These are phyloP conservation scores for Oscheius sp. DNA, from an alignment of 2,888 invertebrate species.

Conservation along the genomic window DNA sequence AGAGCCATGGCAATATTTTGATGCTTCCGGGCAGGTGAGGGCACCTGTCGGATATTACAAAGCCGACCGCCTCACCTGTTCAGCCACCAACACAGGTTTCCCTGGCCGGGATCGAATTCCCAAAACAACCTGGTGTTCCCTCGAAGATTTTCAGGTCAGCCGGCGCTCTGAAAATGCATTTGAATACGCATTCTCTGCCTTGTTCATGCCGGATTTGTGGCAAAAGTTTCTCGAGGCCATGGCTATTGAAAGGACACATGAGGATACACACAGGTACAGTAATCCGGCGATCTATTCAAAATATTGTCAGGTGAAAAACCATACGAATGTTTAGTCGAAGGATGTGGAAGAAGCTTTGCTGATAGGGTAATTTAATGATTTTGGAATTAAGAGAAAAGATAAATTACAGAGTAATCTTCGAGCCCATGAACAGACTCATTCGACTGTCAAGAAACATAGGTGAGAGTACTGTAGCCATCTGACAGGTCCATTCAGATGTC, in stretches of 20 bases:
- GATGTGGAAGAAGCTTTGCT: conserved; percentile 56
- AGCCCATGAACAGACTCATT: conserved; percentile 60
- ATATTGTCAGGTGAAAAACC: conserved; percentile 56
- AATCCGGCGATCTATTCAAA: background rate
- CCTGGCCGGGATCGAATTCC: background rate
- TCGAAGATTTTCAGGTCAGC: conserved; percentile 44
- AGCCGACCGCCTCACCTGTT: conserved; percentile 28
- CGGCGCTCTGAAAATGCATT: conserved; percentile 64
- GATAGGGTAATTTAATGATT: conserved; percentile 43
- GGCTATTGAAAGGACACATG: conserved; percentile 60
- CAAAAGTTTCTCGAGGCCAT: conserved; percentile 57
- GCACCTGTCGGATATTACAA: conserved; percentile 35
- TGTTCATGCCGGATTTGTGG: conserved; percentile 55
- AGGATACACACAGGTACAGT: conserved; percentile 56
- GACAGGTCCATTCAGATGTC: conserved; percentile 38
- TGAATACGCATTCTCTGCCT: conserved; percentile 59
- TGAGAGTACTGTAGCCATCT: conserved; percentile 7
- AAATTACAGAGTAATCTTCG: conserved; percentile 46
- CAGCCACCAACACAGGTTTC: conserved; percentile 32
- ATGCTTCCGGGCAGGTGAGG: conserved; percentile 36
- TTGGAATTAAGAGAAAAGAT: too few relatives aligned
- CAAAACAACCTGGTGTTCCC: background rate
- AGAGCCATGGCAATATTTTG: conserved; percentile 22
- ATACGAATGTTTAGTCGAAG: conserved; percentile 44
- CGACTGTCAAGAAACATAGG: conserved; percentile 46